A percentile compares a stretch with the other conserved stretches of the same genome.
These are phyloP conservation scores for Hemistola chrysoprasaria DNA, from an alignment of 2,888 invertebrate species.

Conservation along the genomic window DNA sequence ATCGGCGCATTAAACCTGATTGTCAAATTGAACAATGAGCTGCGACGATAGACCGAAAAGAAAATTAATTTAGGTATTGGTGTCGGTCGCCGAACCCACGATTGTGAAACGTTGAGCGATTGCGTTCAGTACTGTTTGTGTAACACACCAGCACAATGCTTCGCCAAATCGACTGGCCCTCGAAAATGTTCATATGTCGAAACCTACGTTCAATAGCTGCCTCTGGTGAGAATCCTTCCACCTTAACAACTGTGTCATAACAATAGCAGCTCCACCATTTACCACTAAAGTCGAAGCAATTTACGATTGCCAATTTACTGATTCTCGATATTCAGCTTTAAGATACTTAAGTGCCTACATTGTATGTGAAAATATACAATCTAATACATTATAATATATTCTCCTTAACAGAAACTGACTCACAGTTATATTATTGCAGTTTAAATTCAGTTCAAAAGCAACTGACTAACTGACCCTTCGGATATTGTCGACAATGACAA, in stretches of 20 bases:
- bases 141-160: conserved; percentile 75
- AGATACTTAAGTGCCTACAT: too few relatives aligned
- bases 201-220: conserved; percentile 44
- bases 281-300: too few relatives aligned
- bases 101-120: conserved; percentile 77
- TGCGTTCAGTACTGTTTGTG: conserved; percentile 76
- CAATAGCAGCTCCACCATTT: conserved; percentile 20
- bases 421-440: conserved; percentile 2
- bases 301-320: too few relatives aligned
- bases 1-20: conserved; percentile 59
- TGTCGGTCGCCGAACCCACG: conserved; percentile 76
- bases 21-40: conserved; percentile 73
- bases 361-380: too few relatives aligned
- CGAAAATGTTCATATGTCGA: conserved; percentile 69
- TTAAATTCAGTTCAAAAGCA: conserved; percentile 12
- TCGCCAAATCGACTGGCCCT: conserved; percentile 68
- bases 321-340: too few relatives aligned
- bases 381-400: too few relatives aligned
- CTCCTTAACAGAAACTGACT: too few relatives aligned
- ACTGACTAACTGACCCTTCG: conserved; percentile 18
- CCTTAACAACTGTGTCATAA: conserved; percentile 28
- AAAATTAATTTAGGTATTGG: conserved; percentile 82
- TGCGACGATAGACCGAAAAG: conserved; percentile 68
- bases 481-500: conserved; percentile 67
- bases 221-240: conserved; percentile 35